Evolutionary conservation across 2,113 vertebrate genomes (phyloP), one percentile per base, ranked within the genome.

Genomic region (Eulacestoma nigropectus): DNA sequence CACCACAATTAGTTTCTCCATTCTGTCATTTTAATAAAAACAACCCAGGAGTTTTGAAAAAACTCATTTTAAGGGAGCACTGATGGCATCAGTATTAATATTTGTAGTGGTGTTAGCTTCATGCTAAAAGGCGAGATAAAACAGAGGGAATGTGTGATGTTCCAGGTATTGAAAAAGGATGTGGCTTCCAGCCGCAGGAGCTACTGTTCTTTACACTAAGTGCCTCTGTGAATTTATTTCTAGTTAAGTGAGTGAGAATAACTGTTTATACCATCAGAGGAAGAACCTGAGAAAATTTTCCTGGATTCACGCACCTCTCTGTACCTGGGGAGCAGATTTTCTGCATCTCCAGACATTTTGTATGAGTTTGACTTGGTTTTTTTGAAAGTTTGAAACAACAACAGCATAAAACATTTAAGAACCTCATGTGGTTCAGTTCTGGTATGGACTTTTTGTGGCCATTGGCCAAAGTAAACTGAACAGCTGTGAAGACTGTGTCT

Each of bases 201-300:
- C 93, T 97, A 84, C 97, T 94, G 95, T 96, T 96, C 74, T 87
- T 95, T 85, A 52, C 44, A n/a, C 44, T 86, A 32, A 22, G n/a
- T 77, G 63, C 69, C 85, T 93, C 89, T 93, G 83, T 63, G 90
- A 94, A 95, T 90, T 70, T 82, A 47, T 22, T 94, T 95, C 50
- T 87, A 42, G 69, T 91, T 79, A 72, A 93, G n/a, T 91, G 82
- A 93, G 80, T 95, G 93, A 96, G 94, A 95, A 73, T 92, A 91
- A 72, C 95, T 97, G 96, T 90, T 97, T 92, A 96, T 97, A 83
- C 84, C 86, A 96, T 97, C 87, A 97, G 70, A 92, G 86, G 94
- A 80, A 83, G 42, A 94, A 95, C 86, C 80, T 87, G 93, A 97
- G 86, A 92, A 95, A 92, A 93, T 95, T 94, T 90, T 95, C 83